Percentiles rank a stretch among this genome's conserved stretches.
Evolutionary conservation across 1,140 invertebrate species (phyloP).

Genomic region (Watersipora subatra): DNA sequence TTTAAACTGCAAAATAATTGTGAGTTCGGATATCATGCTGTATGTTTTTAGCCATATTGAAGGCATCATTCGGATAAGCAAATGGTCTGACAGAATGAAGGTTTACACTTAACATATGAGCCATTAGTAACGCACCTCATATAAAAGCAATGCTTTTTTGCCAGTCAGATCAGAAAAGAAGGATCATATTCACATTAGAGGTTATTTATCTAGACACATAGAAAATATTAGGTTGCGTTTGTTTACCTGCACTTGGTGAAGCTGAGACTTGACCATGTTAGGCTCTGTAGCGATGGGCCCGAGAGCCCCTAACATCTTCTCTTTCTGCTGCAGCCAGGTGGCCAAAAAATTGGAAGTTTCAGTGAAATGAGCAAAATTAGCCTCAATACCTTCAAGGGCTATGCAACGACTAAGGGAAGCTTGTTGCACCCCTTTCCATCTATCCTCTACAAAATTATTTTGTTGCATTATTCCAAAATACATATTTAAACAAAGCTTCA

Average conservation of each 20-base stretch:
- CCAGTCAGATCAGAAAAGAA: too few species aligned
- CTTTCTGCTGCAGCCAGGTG: constrained; percentile 78
- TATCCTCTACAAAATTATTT: constrained; percentile 42
- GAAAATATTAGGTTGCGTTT: too few species aligned
- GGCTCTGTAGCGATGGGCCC: constrained; percentile 88
- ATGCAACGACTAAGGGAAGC: constrained; percentile 66
- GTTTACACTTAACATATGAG: too few species aligned
- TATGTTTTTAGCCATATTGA: too few species aligned
- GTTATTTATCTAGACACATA: too few species aligned
- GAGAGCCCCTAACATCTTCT: constrained; percentile 81
- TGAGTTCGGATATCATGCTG: too few species aligned
- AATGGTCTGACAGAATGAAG: too few species aligned
- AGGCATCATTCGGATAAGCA: too few species aligned
- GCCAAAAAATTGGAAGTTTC: constrained; percentile 72
- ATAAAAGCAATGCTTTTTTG: too few species aligned
- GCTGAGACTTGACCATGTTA: constrained; percentile 81
- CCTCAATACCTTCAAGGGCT: constrained; percentile 61
- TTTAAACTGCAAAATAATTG: too few species aligned
- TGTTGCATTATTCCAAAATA: not conserved
- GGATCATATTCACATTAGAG: too few species aligned
- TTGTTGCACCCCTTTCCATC: constrained; percentile 74
- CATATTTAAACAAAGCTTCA: not conserved
- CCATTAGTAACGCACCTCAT: too few species aligned
- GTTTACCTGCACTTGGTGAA: constrained; percentile 64
- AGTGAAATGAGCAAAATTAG: constrained; percentile 66